These are phyloP conservation scores for Hipparchia semele DNA, from an alignment of 2,888 invertebrate species.

Conservation along the genomic window DNA sequence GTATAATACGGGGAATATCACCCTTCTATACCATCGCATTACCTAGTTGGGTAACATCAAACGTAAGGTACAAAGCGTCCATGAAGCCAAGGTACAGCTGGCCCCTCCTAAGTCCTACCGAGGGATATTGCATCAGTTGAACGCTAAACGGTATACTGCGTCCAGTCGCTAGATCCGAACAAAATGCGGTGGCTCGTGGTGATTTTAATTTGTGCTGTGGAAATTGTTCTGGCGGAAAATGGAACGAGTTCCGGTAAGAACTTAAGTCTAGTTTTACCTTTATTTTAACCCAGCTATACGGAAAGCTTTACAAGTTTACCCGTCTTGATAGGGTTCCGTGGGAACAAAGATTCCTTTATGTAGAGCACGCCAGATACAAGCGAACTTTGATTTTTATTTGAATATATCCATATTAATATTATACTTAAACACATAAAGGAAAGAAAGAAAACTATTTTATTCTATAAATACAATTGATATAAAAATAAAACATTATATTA, in stretches of 20 bases:
- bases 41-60: conserved; percentile 15
- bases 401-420: too few relatives aligned
- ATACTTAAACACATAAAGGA: too few relatives aligned
- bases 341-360: not conserved
- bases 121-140: conserved; percentile 27
- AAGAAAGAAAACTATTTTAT: too few relatives aligned
- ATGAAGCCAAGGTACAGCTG: not conserved
- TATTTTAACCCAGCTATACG: not conserved
- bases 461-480: too few relatives aligned
- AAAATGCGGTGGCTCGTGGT: conserved; percentile 45
- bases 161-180: conserved; percentile 27
- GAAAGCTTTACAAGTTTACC: too few relatives aligned
- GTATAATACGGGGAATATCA: not conserved
- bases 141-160: conserved; percentile 9
- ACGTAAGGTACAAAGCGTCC: not conserved
- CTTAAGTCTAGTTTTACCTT: not conserved
- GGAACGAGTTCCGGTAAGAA: conserved; percentile 31
- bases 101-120: conserved; percentile 28
- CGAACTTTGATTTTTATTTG: too few relatives aligned
- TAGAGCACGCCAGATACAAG: too few relatives aligned
- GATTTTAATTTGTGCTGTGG: conserved; percentile 40
- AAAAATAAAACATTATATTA: too few relatives aligned
- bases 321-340: too few relatives aligned
- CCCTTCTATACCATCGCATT: conserved; percentile 1
- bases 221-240: conserved; percentile 40